Conservation (phyloP, 2,888 invertebrate species). For the Drosophila monieri region DNA sequence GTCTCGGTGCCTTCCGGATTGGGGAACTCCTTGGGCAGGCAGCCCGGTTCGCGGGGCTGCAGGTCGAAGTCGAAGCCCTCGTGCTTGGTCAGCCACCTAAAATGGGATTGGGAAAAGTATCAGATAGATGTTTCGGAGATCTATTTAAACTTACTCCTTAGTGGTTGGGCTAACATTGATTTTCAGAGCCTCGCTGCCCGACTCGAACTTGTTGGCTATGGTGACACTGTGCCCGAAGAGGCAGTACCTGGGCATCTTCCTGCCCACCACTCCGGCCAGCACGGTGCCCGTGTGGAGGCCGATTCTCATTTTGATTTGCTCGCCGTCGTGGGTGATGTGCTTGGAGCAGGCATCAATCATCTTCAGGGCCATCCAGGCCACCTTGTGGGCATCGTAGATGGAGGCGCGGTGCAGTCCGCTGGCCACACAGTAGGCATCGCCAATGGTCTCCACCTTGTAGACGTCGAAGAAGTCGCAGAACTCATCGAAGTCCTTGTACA, state of each 20-base stretch:
- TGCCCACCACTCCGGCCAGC: slow-evolving; percentile 96
- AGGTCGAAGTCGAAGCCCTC: slow-evolving; percentile 89
- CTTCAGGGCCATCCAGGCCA: slow-evolving; percentile 97
- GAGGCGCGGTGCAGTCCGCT: slow-evolving; percentile 95
- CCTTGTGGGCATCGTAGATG: slow-evolving; percentile 95
- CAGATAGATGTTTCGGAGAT: background rate
- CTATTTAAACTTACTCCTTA: slow-evolving; percentile 89
- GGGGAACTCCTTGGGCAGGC: slow-evolving; percentile 94
- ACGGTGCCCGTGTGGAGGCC: slow-evolving; percentile 97
- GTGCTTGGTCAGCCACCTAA: slow-evolving; percentile 90
- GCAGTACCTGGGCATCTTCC: slow-evolving; percentile 92
- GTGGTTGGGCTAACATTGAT: slow-evolving; percentile 98
- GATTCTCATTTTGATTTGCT: slow-evolving; percentile 96
- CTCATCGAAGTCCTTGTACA: slow-evolving; percentile 96
- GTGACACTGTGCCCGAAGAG: slow-evolving; percentile 98
- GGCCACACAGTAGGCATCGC: slow-evolving; percentile 98
- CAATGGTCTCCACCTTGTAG: slow-evolving; percentile 98
- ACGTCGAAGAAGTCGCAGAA: slow-evolving; percentile 97
- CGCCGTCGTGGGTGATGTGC: slow-evolving; percentile 95
- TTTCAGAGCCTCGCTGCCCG: slow-evolving; percentile 94
- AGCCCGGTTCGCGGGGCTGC: slow-evolving; percentile 90
- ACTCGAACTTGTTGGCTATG: slow-evolving; percentile 97
- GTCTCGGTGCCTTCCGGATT: slow-evolving; percentile 89
- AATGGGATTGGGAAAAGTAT: slow-evolving; percentile 15
- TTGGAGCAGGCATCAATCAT: slow-evolving; percentile 96